These are phyloP conservation scores for Junonia oenone DNA, from an alignment of 2,888 invertebrate species.

Conservation along the genomic window DNA sequence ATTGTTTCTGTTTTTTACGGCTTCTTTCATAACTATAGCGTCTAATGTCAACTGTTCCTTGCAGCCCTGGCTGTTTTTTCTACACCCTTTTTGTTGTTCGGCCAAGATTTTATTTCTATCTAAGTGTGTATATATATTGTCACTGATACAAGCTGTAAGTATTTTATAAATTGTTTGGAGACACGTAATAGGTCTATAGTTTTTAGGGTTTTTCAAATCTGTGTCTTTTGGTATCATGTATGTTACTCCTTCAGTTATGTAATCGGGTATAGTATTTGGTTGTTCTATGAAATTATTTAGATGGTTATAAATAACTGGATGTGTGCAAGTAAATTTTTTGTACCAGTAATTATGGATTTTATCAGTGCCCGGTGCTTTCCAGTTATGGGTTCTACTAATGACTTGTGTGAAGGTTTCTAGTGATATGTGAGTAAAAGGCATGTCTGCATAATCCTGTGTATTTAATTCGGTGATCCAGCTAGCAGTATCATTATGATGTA, in stretches of 20 bases:
- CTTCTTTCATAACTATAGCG: conserved; percentile 19
- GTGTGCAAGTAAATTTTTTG: conserved; percentile 26
- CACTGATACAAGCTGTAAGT: conserved; percentile 24
- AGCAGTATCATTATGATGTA: conserved; percentile 18
- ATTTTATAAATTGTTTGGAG: conserved; percentile 24
- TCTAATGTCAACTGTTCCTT: conserved; percentile 28
- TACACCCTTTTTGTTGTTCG: conserved; percentile 17
- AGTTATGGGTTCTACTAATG: conserved; percentile 25
- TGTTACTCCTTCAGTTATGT: conserved; percentile 25
- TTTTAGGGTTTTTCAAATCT: conserved; percentile 25
- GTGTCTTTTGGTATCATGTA: conserved; percentile 30
- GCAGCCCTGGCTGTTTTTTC: conserved; percentile 1
- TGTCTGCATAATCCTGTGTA: background rate
- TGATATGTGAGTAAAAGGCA: conserved; percentile 17
- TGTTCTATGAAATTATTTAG: conserved; percentile 22
- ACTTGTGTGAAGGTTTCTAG: conserved; percentile 18
- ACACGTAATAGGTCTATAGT: conserved; percentile 35
- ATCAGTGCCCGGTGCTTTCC: conserved; percentile 29
- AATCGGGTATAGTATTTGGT: conserved; percentile 17
- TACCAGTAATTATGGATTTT: conserved; percentile 30
- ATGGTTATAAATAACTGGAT: conserved; percentile 11
- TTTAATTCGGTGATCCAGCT: conserved; percentile 2
- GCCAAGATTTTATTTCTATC: conserved; percentile 18
- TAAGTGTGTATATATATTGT: conserved; percentile 27
- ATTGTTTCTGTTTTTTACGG: conserved; percentile 7